Evolutionary conservation across 2,888 invertebrate species (phyloP), one percentile per base, ranked within the genome.

Genomic region (Fragum sueziense): DNA sequence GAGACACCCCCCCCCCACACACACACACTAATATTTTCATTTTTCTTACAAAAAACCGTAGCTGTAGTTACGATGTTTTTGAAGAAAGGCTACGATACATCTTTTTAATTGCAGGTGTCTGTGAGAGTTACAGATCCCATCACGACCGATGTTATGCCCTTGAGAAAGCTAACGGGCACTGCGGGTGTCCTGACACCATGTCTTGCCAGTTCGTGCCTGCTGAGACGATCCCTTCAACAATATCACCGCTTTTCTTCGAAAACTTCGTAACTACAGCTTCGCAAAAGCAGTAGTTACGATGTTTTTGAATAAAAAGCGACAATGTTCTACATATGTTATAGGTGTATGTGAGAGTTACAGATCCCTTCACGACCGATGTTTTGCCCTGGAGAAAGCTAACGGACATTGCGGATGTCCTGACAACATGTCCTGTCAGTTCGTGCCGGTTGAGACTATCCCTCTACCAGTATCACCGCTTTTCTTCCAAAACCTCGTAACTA

Each of bases 351-450:
- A 79, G 27, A 74, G 61, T 4, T 79, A 79, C 67, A 65, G 70
- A 6, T 33, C 68, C 11, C 52, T 70, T 25, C 68, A 74, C 51
- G 71, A 71, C 9, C 41, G 20, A 11, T 79, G 79, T 52, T 33
- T 47, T 11, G 65, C 61, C 7, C 37, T 79, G 0, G 79, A 79
- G 68, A 74, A 70, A 51, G 61, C 52, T 22, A 79, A 79, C 68
- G 79, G 79, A 6, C 79, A 74, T 20, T 79, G 79, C 52, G 79
- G 79, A 0, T 79, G 79, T 37, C 74, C 59, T n/a, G 25, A 27
- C 7, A 62, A 61, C 34, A 34, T 68, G 33, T 57, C 70, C 9
- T 79, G 79, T 29, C 65, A 71, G 73, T 73, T 77, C 33, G 77
- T 77, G 9, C 73, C 77, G 0, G 76, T 37, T 11, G 34, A 51